Evolutionary conservation across 1,140 invertebrate species (phyloP), one percentile per base, ranked within the genome.

Genomic region (Calliopsis andreniformis): DNA sequence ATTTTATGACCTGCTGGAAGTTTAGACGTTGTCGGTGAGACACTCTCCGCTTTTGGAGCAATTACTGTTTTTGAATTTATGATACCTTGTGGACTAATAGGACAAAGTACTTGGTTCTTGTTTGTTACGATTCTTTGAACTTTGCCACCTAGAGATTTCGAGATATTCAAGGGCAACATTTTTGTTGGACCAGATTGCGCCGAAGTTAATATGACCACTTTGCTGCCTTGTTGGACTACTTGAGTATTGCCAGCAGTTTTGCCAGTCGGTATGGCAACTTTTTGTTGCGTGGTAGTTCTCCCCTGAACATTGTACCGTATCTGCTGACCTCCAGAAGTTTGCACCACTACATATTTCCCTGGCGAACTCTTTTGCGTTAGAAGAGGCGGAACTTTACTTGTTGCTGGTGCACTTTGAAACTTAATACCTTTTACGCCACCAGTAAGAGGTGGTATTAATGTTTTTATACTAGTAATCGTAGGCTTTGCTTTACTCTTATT

Each of bases 321-420:
- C 56, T 88, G 89, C 55, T 91, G 88, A 3, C 86, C 84, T 5
- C 82, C 91, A 1, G 91, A 83, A 5, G 94, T 92, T 8, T 94
- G 93, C 32, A 95, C 91, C 47, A 95, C 93, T 5, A 95, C 93
- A 79, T 94, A 95, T 79, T 95, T 95, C 32, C 94, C 93, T 0
- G 92, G 80, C 83, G 94, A 3, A 3, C 84, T 83, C 30, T 91
- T 90, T 49, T 90, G 88, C 56, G 71, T 86, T 69, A 86, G 87
- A 43, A 78, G 69, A 16, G 63, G 70, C 35, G 81, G 72, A 14
- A 78, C 81, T 79, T 88, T 91, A 10, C 63, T 67, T 63, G 66
- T 56, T 39, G 83, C 25, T 67, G 84, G 83, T 3, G 82, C 56
- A 58, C 79, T 88, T 61, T 88, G 88, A 23, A 89, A 87, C 66